Evolutionary conservation across 2,797 vertebrate genomes (phyloP).

Genomic region (Hoplostethus atlanticus): DNA sequence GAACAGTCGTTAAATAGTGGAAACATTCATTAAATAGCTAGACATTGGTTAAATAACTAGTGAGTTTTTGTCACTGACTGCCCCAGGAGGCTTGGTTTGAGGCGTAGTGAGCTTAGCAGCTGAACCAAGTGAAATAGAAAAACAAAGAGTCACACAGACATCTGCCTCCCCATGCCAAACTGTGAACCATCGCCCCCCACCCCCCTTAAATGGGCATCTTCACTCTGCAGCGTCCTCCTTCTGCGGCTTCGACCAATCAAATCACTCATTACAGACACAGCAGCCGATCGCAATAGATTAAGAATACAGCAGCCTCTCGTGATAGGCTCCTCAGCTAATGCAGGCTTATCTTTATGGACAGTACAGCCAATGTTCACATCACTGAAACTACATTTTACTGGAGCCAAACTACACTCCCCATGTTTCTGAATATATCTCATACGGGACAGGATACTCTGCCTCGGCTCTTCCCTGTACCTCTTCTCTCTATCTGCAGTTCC

Average conservation of each 20-base stretch:
- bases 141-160: constrained; percentile 43
- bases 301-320: constrained; percentile 51
- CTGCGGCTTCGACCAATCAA: constrained; percentile 10
- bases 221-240: constrained; percentile 58
- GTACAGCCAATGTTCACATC: constrained; percentile 76
- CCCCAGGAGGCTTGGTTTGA: constrained; percentile 73
- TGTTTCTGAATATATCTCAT: constrained; percentile 49
- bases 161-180: neutral
- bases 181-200: constrained; percentile 26
- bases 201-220: constrained; percentile 45
- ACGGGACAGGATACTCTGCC: constrained; percentile 51
- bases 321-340: constrained; percentile 37
- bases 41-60: constrained; percentile 60
- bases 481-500: constrained; percentile 57
- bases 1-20: constrained; percentile 77
- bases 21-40: constrained; percentile 76
- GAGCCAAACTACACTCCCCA: constrained; percentile 61
- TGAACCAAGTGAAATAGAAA: constrained; percentile 61
- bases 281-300: constrained; percentile 54
- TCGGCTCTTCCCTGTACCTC: constrained; percentile 41
- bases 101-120: constrained; percentile 80
- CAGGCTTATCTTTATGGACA: constrained; percentile 55
- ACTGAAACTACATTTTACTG: constrained; percentile 75
- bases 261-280: constrained; percentile 51
- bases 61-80: constrained; percentile 63